A percentile compares a stretch with the other conserved stretches of the same genome.
phyloP scores from a whole-genome alignment of 2,888 invertebrate species.

The Drosophila leonis region DNA sequence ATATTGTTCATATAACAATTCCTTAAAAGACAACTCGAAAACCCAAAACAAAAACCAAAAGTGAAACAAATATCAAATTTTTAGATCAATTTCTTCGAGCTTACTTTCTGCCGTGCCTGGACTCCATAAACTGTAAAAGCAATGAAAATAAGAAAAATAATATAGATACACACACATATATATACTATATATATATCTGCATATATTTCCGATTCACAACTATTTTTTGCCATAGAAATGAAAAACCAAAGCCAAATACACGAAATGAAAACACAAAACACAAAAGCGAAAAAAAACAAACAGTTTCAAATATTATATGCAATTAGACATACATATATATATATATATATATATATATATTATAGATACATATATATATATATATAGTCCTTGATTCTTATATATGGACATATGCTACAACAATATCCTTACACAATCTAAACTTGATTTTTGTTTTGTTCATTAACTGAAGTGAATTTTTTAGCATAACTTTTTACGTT shows the following conservation, averaged over 20 bases:
- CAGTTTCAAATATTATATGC: slow-evolving; percentile 40
- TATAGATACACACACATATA: slow-evolving; percentile 1
- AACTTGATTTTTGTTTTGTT: slow-evolving; percentile 3
- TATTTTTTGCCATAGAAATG: slow-evolving; percentile 19
- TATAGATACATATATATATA: slow-evolving; percentile 11
- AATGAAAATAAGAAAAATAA: slow-evolving; percentile 4
- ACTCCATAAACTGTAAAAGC: slow-evolving; percentile 12
- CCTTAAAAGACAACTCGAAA: not conserved
- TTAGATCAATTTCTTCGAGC: not conserved
- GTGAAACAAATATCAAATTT: not conserved
- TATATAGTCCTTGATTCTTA: slow-evolving; percentile 20
- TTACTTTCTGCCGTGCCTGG: not conserved
- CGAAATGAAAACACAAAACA: slow-evolving; percentile 64
- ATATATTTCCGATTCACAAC: slow-evolving; percentile 19
- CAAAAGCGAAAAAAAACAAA: slow-evolving; percentile 40
- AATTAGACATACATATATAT: slow-evolving; percentile 39
- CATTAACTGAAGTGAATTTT: slow-evolving; percentile 3
- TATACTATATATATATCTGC: slow-evolving; percentile 6
- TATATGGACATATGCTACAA: slow-evolving; percentile 41
- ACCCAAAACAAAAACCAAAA: slow-evolving; percentile 7
- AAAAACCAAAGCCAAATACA: slow-evolving; percentile 66
- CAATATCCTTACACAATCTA: slow-evolving; percentile 24
- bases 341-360: slow-evolving; percentile 12
- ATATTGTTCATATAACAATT: slow-evolving; percentile 8
- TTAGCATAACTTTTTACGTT: slow-evolving; percentile 23